A percentile compares a stretch with the other conserved stretches of the same genome.
phyloP scores from a whole-genome alignment of 2,888 invertebrate genomes.

The Mythimna loreyi region DNA sequence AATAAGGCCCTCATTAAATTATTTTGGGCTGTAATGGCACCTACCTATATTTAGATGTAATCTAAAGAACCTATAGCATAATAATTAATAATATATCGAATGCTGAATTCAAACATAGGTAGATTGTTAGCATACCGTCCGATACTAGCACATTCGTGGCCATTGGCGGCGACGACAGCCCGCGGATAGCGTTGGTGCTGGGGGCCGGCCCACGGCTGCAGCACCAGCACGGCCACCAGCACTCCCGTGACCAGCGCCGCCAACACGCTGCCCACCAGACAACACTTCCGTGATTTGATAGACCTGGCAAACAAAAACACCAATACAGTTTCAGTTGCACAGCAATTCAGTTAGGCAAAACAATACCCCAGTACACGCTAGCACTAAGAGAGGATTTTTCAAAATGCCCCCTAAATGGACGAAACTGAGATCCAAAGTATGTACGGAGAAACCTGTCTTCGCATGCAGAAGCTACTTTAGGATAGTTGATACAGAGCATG shows the following conservation, averaged over 20 bases:
- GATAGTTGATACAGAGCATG: too few species aligned
- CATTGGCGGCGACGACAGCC: slow-evolving; percentile 94
- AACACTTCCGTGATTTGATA: slow-evolving; percentile 75
- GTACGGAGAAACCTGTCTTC: too few species aligned
- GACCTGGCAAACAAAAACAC: slow-evolving; percentile 51
- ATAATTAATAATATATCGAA: neutral
- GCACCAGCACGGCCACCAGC: slow-evolving; percentile 86
- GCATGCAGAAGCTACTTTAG: too few species aligned
- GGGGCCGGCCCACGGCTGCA: slow-evolving; percentile 82
- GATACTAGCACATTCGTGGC: slow-evolving; percentile 93
- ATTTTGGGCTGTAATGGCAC: too few species aligned
- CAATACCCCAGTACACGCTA: too few species aligned
- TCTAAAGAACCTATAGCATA: too few species aligned
- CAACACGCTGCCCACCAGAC: slow-evolving; percentile 82
- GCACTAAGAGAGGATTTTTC: too few species aligned
- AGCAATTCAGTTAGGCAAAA: too few species aligned
- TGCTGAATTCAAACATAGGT: neutral
- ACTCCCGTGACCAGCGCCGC: slow-evolving; percentile 82
- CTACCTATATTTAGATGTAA: too few species aligned
- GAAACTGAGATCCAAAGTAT: too few species aligned
- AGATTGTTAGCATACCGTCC: slow-evolving; percentile 89
- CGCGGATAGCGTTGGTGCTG: slow-evolving; percentile 81
- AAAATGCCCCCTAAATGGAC: too few species aligned
- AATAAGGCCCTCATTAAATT: neutral
- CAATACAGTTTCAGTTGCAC: too few species aligned